Conservation (phyloP, 2,113 vertebrate genomes). For the Chamaea fasciata region DNA sequence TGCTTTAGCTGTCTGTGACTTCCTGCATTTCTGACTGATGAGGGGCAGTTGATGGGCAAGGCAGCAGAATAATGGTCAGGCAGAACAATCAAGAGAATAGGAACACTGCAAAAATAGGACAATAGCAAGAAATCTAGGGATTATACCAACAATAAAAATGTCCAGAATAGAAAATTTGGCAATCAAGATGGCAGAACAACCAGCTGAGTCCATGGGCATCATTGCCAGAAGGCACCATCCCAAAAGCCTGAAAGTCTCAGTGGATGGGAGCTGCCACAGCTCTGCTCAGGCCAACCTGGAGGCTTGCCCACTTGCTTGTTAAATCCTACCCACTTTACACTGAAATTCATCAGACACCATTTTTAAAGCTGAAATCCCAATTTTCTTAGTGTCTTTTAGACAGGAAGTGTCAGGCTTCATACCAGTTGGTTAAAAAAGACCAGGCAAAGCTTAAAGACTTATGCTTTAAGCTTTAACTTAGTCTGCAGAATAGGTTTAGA, state of each 20-base stretch:
- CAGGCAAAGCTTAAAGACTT: not conserved
- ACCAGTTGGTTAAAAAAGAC: not conserved
- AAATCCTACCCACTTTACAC: not conserved
- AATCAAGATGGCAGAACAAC: not conserved
- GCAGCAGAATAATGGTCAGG: not conserved
- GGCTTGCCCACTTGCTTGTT: not conserved
- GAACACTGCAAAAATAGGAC: not conserved
- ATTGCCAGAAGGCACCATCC: not conserved
- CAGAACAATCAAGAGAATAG: not conserved
- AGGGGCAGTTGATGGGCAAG: not conserved
- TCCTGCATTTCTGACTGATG: rapidly evolving
- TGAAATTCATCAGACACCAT: not conserved
- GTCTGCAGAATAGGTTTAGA: not conserved
- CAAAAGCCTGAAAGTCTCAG: not conserved
- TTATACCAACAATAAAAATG: not conserved
- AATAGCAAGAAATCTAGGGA: not conserved
- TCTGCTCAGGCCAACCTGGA: not conserved
- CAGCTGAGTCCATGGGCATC: not conserved
- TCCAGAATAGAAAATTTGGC: not conserved
- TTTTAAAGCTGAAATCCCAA: not conserved
- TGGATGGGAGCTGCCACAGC: not conserved
- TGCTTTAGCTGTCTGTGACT: not conserved
- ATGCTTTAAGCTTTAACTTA: not conserved
- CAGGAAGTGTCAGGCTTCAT: not conserved
- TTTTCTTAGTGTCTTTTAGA: not conserved